Base-by-base conservation (phyloP, 1,140 invertebrate genomes). In the Achroia grisella region DNA sequence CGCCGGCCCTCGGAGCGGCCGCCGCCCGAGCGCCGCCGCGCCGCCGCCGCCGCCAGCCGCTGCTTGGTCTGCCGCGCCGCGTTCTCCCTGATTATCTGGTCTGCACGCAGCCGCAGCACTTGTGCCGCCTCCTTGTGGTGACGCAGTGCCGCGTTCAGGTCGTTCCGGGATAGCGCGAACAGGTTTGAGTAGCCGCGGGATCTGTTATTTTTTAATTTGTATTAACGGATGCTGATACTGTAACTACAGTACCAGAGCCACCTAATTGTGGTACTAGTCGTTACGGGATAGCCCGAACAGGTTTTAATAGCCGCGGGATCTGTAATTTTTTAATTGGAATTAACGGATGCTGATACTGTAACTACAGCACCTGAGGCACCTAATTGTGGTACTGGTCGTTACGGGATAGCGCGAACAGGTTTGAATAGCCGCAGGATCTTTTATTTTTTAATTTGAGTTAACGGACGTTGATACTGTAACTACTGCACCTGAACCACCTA, bases 81-180 rank as follows among this genome's bases (percentile, higher is more conserved):
- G 71, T 93, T 93, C 67, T 92, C 90, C 17, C 89, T 84, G 71
- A 93, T 91, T 10, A 93, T 80, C 61, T 88, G 85, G 44, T 92
- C 93, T 0, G 97, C 97, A 71, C 95, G 91, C 44, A 93, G 92
- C 56, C 94, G 92, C 1, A 98, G 86, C 30, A 97, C 90, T 44
- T 93, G 90, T 65, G 97, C 94, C 8, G 96, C 95, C 58, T 95
- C 94, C 3, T 95, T 96, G 85, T 98, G 97, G 59, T 98, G 93
- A 11, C 90, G 90, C 44, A 98, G 90, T 0, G 95, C 95, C 39
- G 93, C 91, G 66, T 97, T 93, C 29, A 98, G 87, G 71, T 98
- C 96, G 31, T 88, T 89, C 73, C 98, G 97, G 36, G 92, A 95
- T 17, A 98, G 76, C 0, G 96, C 94, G 81, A 98, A 98, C 0